Evolutionary conservation across 2,113 vertebrate genomes (phyloP), one percentile per base, ranked within the genome.

Genomic region (Zapornia atra): DNA sequence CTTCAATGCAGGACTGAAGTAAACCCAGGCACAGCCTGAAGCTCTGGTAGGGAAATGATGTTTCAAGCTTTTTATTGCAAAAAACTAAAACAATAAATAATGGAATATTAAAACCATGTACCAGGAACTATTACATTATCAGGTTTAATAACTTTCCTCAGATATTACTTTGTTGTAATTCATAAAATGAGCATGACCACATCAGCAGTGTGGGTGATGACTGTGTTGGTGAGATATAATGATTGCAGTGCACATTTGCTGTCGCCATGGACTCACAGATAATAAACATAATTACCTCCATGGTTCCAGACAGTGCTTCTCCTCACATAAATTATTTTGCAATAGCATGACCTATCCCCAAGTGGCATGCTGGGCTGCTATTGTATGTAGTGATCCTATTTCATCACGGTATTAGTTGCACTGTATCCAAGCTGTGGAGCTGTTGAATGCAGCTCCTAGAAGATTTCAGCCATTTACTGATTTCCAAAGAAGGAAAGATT

Each of bases 201-300:
- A 75, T 77, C 68, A 92, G 54, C 63, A 66, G 61, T 48, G 69
- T 28, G 44, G 48, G 38, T 87, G 83, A 88, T 65, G 93, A 22
- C 76, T 66, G 59, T 77, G 53, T 33, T 95, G 56, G 51, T 73
- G 82, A 92, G 77, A 92, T 90, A 92, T 0, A 75, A 86, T 38
- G 90, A 10, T 18, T 76, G 57, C 80, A 71, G 60, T 8, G 34
- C 40, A 69, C 31, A 38, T 77, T 90, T 83, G 28, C 88, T 57
- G 66, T 81, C 87, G 92, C 77, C 46, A 7, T 34, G 54, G 82
- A 59, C 70, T 90, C 80, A 42, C 65, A 65, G 88, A 90, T 50
- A 95, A 95, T 87, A 86, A 97, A 79, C 76, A 56, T 86, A 85
- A 95, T 94, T 89, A 72, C 85, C 57, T 76, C 46, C n/a, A 48